These are phyloP conservation scores for Physella acuta DNA, from an alignment of 1,140 invertebrate genomes.

Conservation along the genomic window DNA sequence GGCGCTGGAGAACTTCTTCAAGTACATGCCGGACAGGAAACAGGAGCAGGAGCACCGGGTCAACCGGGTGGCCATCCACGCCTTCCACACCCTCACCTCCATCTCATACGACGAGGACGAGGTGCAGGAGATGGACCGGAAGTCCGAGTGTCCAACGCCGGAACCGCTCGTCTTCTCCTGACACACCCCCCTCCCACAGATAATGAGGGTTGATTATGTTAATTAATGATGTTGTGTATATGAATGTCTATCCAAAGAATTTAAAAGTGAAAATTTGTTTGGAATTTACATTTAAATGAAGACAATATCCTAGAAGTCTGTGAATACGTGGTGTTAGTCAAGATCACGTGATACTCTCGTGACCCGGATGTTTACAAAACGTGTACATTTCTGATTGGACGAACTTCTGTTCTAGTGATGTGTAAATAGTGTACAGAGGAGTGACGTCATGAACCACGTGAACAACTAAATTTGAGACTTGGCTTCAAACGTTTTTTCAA, in stretches of 20 bases:
- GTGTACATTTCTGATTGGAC: too few species aligned
- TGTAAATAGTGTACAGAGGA: too few species aligned
- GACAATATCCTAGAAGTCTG: slow-evolving; percentile 3
- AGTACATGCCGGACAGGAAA: slow-evolving; percentile 47
- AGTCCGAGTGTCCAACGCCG: slow-evolving; percentile 12
- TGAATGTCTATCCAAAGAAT: slow-evolving; percentile 3
- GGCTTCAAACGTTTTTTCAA: too few species aligned
- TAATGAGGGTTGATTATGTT: too few species aligned
- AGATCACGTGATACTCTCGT: too few species aligned
- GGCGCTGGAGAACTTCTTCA: slow-evolving; percentile 51
- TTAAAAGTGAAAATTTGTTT: neutral
- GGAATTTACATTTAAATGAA: neutral
- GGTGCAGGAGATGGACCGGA: slow-evolving; percentile 23
- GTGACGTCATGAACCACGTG: too few species aligned
- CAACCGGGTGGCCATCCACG: slow-evolving; percentile 48
- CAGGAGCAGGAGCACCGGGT: slow-evolving; percentile 46
- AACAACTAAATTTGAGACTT: too few species aligned
- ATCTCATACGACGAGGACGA: slow-evolving; percentile 39
- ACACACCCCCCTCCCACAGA: too few species aligned
- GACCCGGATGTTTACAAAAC: too few species aligned
- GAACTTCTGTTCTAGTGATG: too few species aligned
- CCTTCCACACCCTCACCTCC: slow-evolving; percentile 53
- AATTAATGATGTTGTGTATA: slow-evolving; percentile 29
- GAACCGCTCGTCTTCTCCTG: slow-evolving; percentile 24
- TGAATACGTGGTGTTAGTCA: too few species aligned